phyloP scores from a whole-genome alignment of 2,113 vertebrate species.

The Rhinopomastus cyanomelas region DNA sequence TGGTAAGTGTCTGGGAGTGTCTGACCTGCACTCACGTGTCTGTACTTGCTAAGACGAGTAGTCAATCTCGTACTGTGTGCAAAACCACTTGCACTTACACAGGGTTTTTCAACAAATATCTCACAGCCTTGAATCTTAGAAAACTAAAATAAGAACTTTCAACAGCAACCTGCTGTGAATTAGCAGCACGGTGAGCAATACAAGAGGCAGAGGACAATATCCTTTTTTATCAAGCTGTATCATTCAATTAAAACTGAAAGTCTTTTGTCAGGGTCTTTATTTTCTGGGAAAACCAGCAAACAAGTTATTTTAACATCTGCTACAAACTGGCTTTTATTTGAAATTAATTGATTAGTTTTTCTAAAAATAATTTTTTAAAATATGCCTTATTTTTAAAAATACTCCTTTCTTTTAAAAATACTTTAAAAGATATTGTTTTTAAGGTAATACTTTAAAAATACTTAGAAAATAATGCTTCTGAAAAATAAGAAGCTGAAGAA shows the following conservation, averaged over 20 bases:
- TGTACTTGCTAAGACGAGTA: background rate
- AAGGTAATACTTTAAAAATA: too few relatives aligned
- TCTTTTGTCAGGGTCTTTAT: background rate
- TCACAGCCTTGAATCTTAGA: background rate
- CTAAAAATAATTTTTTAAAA: too few relatives aligned
- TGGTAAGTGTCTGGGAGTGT: accelerated
- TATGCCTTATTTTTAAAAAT: too few relatives aligned
- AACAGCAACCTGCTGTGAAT: background rate
- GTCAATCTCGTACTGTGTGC: background rate
- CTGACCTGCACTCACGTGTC: background rate
- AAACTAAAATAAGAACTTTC: background rate
- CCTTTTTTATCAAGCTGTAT: background rate
- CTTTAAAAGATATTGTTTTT: too few relatives aligned
- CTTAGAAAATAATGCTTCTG: too few relatives aligned
- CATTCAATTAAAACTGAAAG: background rate
- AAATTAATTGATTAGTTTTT: background rate
- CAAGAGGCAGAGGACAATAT: background rate
- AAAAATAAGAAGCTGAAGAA: background rate
- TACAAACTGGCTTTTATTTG: background rate
- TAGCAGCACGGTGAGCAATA: background rate
- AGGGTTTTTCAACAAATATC: background rate
- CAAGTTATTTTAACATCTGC: background rate
- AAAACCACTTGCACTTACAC: background rate
- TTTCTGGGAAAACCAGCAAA: background rate
- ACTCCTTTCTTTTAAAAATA: too few relatives aligned